A percentile compares a stretch with the other conserved stretches of the same genome.
phyloP scores from a whole-genome alignment of 2,113 vertebrate genomes.

The Gnathonemus longibarbis region DNA sequence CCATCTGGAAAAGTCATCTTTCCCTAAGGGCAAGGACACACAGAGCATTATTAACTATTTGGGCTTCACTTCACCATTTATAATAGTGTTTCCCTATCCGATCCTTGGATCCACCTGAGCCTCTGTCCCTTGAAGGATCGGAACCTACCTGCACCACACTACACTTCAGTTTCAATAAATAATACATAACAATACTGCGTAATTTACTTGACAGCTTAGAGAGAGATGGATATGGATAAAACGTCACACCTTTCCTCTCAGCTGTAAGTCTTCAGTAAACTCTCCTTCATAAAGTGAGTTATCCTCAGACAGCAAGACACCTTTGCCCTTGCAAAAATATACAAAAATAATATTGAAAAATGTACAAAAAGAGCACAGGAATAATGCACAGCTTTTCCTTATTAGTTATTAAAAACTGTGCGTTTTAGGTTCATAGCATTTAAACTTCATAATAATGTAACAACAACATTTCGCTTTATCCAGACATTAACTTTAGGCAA shows the following conservation, averaged over 20 bases:
- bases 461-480: background rate
- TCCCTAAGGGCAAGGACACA: background rate
- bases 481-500: background rate
- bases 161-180: background rate
- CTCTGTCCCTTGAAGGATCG: background rate
- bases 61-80: background rate
- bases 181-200: background rate
- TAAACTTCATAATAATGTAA: background rate
- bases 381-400: background rate
- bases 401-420: background rate
- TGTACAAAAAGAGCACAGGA: background rate
- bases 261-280: conserved; percentile 8
- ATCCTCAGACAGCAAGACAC: conserved; percentile 9
- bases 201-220: background rate
- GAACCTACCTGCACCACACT: background rate
- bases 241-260: background rate
- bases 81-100: background rate
- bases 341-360: background rate
- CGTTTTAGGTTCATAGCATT: background rate
- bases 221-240: background rate
- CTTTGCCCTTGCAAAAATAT: conserved; percentile 10
- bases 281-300: conserved; percentile 14
- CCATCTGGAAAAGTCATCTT: conserved; percentile 7
- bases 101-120: background rate
- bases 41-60: background rate